These are phyloP conservation scores for Chiridota heheva DNA, from an alignment of 35 echinoderm and acorn worm genomes.

Conservation along the genomic window DNA sequence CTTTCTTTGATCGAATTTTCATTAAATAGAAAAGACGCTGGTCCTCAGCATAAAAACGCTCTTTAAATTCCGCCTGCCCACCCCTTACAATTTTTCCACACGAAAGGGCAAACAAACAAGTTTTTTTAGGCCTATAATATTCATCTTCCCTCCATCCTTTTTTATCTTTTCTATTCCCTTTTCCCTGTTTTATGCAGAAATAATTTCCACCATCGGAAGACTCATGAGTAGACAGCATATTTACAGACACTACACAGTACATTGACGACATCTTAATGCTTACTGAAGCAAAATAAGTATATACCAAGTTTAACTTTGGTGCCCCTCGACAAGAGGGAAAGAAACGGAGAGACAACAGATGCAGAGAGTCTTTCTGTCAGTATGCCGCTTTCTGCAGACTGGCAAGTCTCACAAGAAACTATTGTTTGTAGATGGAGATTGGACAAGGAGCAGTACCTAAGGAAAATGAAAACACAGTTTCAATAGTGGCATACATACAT, in stretches of 20 bases:
- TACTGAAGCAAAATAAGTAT: too few species aligned
- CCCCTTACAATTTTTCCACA: too few species aligned
- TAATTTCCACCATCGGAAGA: neutral
- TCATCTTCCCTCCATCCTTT: neutral
- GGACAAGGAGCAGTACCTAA: neutral
- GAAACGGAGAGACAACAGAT: conserved; percentile 42
- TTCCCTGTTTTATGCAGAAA: neutral
- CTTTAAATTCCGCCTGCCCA: too few species aligned
- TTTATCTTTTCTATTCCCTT: neutral
- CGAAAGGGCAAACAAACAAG: too few species aligned
- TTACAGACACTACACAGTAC: neutral
- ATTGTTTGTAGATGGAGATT: neutral
- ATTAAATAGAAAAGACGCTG: too few species aligned
- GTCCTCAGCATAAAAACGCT: too few species aligned
- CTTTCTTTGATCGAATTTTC: too few species aligned
- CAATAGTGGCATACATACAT: neutral
- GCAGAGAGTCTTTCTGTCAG: too few species aligned
- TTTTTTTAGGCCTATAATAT: neutral
- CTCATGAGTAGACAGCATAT: neutral
- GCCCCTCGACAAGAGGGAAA: conserved; percentile 22
- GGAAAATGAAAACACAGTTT: neutral
- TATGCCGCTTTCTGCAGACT: conserved; percentile 19
- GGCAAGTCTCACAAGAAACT: neutral
- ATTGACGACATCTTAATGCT: neutral
- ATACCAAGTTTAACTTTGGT: conserved; percentile 48